Evolutionary conservation across 2,113 vertebrate genomes (phyloP), one percentile per base, ranked within the genome.

Genomic region (Perognathus longimembris): DNA sequence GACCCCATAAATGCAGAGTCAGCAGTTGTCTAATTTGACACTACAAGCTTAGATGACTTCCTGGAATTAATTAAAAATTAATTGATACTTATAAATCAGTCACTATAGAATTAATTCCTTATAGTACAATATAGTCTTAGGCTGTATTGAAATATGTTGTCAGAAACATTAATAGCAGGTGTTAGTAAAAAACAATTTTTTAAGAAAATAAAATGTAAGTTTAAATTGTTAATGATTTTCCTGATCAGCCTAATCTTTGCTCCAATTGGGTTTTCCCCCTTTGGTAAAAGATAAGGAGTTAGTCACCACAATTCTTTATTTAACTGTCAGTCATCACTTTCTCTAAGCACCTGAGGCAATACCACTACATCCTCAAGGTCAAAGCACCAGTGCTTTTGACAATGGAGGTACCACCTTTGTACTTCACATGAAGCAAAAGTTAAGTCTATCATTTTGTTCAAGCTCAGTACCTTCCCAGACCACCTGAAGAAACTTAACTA

Each of bases 51-150:
- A 84, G 89, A 77, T 82, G 69, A 79, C 76, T 96, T 95, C 84
- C 84, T 94, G 84, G 64, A 88, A 85, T 93, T 92, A 95, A 95
- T 91, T 95, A 93, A 93, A 84, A 90, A 87, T 59, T 77, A 93
- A 87, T 92, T 95, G 94, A 81, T 84, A 24, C 63, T 78, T 70
- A 88, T 89, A 93, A 95, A 86, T 87, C 80, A 85, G 30, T 91
- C 91, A 88, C 67, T 87, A 12, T 59, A 92, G 87, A 92, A 89
- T 88, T 73, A 90, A 92, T 82, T 92, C 67, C 71, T n/a, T 32
- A 11, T 26, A 88, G 71, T 77, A 76, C 64, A 82, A 54, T 64
- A 40, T 87, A 66, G 42, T 86, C 86, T 90, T 32, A 50, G 30
- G 26, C 81, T 85, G 84, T 74, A 9, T 83, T 91, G 45, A 95